phyloP scores from a whole-genome alignment of 2,888 invertebrate genomes.

The Ochropleura leucogaster region DNA sequence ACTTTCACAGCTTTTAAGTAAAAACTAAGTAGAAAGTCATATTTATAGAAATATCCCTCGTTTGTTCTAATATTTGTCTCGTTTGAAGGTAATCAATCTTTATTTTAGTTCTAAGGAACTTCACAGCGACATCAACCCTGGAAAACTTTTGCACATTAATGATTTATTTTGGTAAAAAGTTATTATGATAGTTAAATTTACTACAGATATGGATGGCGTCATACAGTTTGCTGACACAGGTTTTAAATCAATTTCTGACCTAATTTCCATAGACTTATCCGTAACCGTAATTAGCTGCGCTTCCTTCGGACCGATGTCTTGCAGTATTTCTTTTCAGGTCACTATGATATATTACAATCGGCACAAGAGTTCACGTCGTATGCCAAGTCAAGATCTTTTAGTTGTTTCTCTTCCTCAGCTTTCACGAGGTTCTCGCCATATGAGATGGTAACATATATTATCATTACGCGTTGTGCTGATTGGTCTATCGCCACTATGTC shows the following conservation, averaged over 20 bases:
- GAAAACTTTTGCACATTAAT: background rate
- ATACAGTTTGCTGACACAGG: background rate
- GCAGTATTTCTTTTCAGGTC: too few relatives aligned
- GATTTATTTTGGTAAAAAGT: background rate
- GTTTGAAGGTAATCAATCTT: slow-evolving; percentile 23
- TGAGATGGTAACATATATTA: too few relatives aligned
- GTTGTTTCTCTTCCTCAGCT: too few relatives aligned
- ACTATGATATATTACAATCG: too few relatives aligned
- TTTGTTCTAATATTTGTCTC: slow-evolving; percentile 4
- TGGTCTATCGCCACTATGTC: too few relatives aligned
- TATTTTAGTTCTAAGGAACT: slow-evolving; percentile 1
- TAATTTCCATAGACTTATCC: background rate
- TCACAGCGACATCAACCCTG: slow-evolving; percentile 4
- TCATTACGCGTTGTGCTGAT: too few relatives aligned
- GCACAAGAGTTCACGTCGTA: too few relatives aligned
- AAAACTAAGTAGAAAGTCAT: slow-evolving; percentile 1
- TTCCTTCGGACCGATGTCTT: too few relatives aligned
- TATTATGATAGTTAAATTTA: background rate
- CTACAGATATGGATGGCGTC: background rate
- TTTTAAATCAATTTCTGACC: background rate
- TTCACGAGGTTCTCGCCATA: too few relatives aligned
- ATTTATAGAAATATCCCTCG: slow-evolving; percentile 3
- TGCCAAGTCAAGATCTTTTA: too few relatives aligned
- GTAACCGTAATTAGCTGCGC: too few relatives aligned
- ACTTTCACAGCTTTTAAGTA: background rate